Percentiles rank a stretch among this genome's conserved stretches.
phyloP scores from a whole-genome alignment of 2,888 invertebrate species.

The Salpingus planirostris region DNA sequence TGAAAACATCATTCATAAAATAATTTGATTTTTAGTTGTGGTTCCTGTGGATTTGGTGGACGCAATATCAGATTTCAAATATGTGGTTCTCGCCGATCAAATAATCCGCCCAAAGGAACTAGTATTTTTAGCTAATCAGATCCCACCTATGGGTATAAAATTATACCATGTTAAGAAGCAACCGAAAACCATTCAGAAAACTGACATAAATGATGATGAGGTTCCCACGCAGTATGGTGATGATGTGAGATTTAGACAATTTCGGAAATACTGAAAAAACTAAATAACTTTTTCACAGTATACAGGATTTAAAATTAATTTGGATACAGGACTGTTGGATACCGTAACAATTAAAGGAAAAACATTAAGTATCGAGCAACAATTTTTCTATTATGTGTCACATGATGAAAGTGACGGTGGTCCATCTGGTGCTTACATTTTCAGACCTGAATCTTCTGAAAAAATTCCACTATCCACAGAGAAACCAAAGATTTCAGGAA shows the following conservation, averaged over 20 bases:
- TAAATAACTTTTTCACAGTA: background rate
- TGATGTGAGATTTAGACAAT: constrained; percentile 13
- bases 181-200: background rate
- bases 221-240: constrained; percentile 17
- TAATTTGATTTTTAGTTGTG: constrained; percentile 5
- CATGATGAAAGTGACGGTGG: constrained; percentile 40
- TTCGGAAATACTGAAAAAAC: background rate
- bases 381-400: background rate
- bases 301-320: constrained; percentile 34
- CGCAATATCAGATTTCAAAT: constrained; percentile 8
- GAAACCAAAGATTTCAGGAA: constrained; percentile 5
- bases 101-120: constrained; percentile 47
- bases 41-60: constrained; percentile 1
- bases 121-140: constrained; percentile 45
- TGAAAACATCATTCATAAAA: no score
- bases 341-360: background rate
- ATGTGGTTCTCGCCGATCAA: constrained; percentile 1
- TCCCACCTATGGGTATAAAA: constrained; percentile 6
- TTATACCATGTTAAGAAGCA: constrained; percentile 7
- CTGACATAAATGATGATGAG: constrained; percentile 4
- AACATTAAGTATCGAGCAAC: background rate
- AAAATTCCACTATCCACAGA: background rate
- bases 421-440: constrained; percentile 34
- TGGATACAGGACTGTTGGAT: background rate
- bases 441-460: background rate